phyloP scores from a whole-genome alignment of 2,797 vertebrate genomes.

The Lerista edwardsae region DNA sequence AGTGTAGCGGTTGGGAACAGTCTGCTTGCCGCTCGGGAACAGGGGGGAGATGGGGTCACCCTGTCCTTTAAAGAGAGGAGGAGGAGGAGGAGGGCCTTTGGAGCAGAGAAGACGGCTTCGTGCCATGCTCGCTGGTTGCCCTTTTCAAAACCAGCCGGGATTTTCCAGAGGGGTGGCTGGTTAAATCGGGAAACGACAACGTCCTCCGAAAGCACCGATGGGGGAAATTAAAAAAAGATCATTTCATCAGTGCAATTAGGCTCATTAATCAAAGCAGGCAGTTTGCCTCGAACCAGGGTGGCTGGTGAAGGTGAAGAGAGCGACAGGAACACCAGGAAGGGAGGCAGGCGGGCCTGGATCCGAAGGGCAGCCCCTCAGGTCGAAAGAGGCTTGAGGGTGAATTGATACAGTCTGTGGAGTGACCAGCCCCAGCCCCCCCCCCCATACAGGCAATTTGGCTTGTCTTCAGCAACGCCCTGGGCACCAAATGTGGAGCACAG shows the following conservation, averaged over 20 bases:
- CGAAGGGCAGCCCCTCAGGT: background rate
- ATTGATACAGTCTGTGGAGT: background rate
- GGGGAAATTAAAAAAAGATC: background rate
- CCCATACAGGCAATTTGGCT: background rate
- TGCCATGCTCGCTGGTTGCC: too few species aligned
- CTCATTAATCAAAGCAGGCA: constrained; percentile 1
- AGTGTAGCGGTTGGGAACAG: background rate
- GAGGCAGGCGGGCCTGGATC: background rate
- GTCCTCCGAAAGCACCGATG: background rate
- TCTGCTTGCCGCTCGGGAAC: background rate
- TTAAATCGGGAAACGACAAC: background rate
- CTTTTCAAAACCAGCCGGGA: background rate
- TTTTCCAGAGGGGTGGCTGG: background rate
- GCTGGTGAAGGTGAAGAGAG: background rate
- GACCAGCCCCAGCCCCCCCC: background rate
- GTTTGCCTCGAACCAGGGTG: background rate
- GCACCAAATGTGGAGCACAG: background rate
- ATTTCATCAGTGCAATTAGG: constrained; percentile 1
- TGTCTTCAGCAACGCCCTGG: background rate
- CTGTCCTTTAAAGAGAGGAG: background rate
- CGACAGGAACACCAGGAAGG: background rate
- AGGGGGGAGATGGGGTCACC: background rate
- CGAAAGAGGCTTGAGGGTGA: background rate
- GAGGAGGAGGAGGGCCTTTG: background rate
- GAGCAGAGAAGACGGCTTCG: background rate